Percentiles rank a stretch among this genome's conserved stretches.
Conservation (phyloP, 2,113 vertebrate genomes). For the Carassius carassius region DNA sequence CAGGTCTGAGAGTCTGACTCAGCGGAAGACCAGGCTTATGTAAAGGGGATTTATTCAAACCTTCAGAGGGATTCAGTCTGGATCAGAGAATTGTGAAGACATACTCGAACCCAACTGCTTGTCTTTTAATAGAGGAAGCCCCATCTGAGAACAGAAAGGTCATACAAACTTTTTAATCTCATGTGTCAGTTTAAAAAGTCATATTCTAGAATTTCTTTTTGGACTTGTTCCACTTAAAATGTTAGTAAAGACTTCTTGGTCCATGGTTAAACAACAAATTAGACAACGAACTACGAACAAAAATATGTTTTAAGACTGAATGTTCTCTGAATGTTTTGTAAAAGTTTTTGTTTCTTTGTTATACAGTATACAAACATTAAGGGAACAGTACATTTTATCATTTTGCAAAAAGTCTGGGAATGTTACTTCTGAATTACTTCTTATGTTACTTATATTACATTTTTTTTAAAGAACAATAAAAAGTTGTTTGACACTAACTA, state of each 20-base stretch:
- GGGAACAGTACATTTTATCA: background rate
- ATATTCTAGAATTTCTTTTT: background rate
- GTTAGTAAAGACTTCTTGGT: background rate
- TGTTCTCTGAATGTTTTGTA: background rate
- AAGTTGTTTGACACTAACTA: background rate
- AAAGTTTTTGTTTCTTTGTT: background rate
- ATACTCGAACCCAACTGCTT: background rate
- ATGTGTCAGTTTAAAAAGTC: background rate
- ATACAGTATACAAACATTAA: background rate
- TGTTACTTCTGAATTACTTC: background rate
- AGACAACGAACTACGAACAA: background rate
- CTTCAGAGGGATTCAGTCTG: conserved; percentile 1
- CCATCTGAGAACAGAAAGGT: background rate
- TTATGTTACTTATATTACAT: background rate
- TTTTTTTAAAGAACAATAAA: no score
- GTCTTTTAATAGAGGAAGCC: background rate
- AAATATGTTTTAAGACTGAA: background rate
- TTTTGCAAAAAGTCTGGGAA: background rate
- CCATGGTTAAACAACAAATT: background rate
- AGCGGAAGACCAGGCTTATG: background rate
- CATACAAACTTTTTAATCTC: background rate
- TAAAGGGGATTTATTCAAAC: conserved; percentile 23
- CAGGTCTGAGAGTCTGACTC: background rate
- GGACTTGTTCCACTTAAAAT: background rate
- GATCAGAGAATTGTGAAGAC: background rate